These are phyloP conservation scores for Electrophaes corylata DNA, from an alignment of 2,888 invertebrate species.

Conservation along the genomic window DNA sequence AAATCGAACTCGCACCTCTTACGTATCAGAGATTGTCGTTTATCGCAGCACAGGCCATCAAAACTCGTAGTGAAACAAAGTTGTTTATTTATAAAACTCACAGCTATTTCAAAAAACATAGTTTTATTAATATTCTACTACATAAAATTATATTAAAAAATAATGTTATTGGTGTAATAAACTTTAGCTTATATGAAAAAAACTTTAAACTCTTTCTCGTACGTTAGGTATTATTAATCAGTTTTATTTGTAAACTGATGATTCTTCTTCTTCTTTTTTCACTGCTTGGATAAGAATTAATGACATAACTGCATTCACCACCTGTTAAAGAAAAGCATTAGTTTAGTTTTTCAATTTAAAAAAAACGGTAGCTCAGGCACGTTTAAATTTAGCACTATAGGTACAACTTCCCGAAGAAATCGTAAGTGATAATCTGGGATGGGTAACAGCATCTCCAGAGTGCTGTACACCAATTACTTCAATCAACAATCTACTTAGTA, in stretches of 20 bases:
- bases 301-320: conserved; percentile 88
- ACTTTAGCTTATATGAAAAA: conserved; percentile 11
- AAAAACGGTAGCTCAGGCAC: too few relatives aligned
- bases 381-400: too few relatives aligned
- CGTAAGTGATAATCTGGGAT: too few relatives aligned
- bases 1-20: too few relatives aligned
- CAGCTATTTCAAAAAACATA: conserved; percentile 7
- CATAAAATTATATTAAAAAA: conserved; percentile 21
- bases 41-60: background rate
- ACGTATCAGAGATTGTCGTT: background rate
- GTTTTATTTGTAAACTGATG: conserved; percentile 75
- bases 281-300: conserved; percentile 89
- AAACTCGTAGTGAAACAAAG: background rate
- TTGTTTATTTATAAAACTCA: background rate
- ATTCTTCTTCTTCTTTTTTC: conserved; percentile 88
- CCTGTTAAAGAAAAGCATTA: conserved; percentile 69
- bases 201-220: background rate
- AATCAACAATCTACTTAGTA: too few relatives aligned
- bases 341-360: background rate
- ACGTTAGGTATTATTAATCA: conserved; percentile 5
- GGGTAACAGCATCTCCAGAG: too few relatives aligned
- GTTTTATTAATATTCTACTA: conserved; percentile 33
- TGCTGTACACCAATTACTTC: too few relatives aligned
- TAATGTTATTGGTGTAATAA: conserved; percentile 15
- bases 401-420: too few relatives aligned